Conservation (phyloP, 2,888 invertebrate genomes). For the Drosophila mettleri region DNA sequence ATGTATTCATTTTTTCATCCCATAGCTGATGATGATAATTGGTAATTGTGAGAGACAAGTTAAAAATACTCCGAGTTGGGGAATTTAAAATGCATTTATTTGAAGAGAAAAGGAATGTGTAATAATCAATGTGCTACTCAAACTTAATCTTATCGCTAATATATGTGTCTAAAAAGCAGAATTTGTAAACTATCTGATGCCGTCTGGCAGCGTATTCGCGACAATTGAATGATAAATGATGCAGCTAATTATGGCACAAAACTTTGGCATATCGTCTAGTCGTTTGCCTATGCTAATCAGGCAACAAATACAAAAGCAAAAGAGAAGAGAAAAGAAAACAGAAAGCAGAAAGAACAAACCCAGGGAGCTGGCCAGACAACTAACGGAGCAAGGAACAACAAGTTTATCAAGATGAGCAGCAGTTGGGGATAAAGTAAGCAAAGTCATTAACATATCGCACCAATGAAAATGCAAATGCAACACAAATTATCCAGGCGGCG, state of each 20-base stretch:
- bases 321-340: background rate
- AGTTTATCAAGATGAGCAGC: conserved; percentile 51
- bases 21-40: background rate
- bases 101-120: no score
- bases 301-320: conserved; percentile 34
- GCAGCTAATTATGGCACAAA: conserved; percentile 54
- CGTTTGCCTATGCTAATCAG: conserved; percentile 51
- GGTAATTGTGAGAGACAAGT: no score
- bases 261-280: conserved; percentile 40
- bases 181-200: conserved; percentile 7
- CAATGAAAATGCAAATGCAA: conserved; percentile 79
- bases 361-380: conserved; percentile 24
- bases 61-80: background rate
- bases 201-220: conserved; percentile 15
- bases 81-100: no score
- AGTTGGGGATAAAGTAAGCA: conserved; percentile 63
- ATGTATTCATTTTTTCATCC: background rate
- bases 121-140: conserved; percentile 3
- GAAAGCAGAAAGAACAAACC: conserved; percentile 22
- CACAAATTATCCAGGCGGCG: conserved; percentile 60
- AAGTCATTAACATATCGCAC: conserved; percentile 79
- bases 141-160: background rate
- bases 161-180: conserved; percentile 12
- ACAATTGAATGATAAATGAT: conserved; percentile 64
- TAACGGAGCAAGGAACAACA: conserved; percentile 15